A percentile compares a stretch with the other conserved stretches of the same genome.
phyloP scores from a whole-genome alignment of 2,113 vertebrate species.

The Pluvianellus socialis region DNA sequence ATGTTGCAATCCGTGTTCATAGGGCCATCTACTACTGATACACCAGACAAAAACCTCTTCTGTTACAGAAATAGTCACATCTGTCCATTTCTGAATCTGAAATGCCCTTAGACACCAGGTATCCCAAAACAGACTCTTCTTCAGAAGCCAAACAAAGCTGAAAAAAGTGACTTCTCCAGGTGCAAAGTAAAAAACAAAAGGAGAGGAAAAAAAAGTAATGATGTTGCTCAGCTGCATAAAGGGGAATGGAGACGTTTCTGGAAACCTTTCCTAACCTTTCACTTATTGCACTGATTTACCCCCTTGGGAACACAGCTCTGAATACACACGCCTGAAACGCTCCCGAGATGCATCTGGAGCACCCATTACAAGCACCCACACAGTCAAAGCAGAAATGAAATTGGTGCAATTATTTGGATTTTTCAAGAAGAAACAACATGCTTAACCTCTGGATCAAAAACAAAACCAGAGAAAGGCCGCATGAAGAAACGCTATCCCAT shows the following conservation, averaged over 20 bases:
- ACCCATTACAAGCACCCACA: not conserved
- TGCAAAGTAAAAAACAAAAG: not conserved
- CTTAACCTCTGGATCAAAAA: not conserved
- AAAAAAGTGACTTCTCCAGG: not conserved
- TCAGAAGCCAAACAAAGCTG: not conserved
- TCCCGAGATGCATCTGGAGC: not conserved
- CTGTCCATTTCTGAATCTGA: not conserved
- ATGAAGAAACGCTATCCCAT: not conserved
- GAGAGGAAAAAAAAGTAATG: not conserved
- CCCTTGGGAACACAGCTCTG: not conserved
- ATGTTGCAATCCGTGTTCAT: fast-evolving
- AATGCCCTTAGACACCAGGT: not conserved
- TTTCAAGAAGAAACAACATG: not conserved
- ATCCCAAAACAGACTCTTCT: not conserved
- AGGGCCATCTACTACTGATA: not conserved
- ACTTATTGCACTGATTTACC: not conserved
- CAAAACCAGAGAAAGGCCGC: not conserved
- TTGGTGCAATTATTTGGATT: not conserved
- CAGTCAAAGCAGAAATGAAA: not conserved
- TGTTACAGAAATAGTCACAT: not conserved
- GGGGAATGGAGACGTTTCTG: not conserved
- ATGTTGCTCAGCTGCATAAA: not conserved
- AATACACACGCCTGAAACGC: not conserved
- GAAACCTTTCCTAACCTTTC: not conserved
- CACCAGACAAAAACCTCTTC: not conserved